phyloP scores from a whole-genome alignment of 2,888 invertebrate genomes.

The Spicauda simplicius region DNA sequence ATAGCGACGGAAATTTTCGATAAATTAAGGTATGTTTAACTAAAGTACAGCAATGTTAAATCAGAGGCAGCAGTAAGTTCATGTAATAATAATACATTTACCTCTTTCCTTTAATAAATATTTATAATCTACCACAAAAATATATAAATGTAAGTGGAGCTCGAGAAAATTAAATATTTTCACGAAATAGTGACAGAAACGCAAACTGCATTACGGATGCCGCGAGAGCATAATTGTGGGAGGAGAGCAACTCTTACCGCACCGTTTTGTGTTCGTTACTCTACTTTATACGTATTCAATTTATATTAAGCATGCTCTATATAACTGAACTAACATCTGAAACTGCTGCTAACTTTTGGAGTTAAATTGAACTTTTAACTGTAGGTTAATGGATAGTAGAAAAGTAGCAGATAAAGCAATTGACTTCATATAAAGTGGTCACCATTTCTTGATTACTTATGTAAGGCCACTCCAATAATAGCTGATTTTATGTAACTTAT shows the following conservation, averaged over 20 bases:
- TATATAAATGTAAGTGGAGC: neutral
- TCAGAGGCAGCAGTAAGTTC: too few species aligned
- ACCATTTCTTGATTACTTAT: too few species aligned
- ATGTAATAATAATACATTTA: too few species aligned
- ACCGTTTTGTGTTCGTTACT: conserved; percentile 51
- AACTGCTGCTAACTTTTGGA: neutral
- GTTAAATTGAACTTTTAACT: neutral
- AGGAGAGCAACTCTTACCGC: conserved; percentile 43
- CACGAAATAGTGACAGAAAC: conserved; percentile 52
- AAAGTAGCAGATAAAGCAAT: too few species aligned
- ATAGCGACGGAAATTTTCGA: too few species aligned
- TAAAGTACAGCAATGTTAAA: too few species aligned
- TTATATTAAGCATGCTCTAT: conserved; percentile 1
- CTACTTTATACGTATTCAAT: neutral
- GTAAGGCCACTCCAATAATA: too few species aligned
- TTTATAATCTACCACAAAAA: neutral
- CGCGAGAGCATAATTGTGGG: conserved; percentile 56
- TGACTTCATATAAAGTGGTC: too few species aligned
- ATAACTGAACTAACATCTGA: neutral
- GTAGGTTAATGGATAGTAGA: too few species aligned
- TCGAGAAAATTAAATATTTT: neutral
- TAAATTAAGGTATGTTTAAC: too few species aligned
- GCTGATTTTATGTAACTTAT: too few species aligned
- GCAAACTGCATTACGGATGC: conserved; percentile 61
- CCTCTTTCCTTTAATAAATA: neutral